Base-by-base conservation (phyloP, 1,140 invertebrate species). In the Bombus soroeensis region DNA sequence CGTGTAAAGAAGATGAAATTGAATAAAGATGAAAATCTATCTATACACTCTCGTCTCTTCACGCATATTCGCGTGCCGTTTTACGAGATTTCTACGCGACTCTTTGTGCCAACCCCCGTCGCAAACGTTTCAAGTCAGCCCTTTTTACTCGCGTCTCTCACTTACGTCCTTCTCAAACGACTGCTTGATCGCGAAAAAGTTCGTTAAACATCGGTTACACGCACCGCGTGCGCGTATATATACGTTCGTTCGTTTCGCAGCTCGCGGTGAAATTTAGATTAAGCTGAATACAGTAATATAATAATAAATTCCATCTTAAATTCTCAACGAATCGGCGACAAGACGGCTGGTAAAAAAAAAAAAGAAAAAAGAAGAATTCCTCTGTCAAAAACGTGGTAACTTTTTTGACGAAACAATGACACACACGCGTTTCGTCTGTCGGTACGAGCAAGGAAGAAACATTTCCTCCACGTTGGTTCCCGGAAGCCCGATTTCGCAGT, bases 21-120 rank as follows among this genome's bases (percentile, higher is more conserved):
- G 82, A 83, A 78, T 83, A 70, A 78, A 78, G 82, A 83, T 77
- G 82, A 78, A 57, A 78, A 83, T 83, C 74, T 59, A 83, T 59
- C 43, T 37, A 53, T n/a, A 32, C 64, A 25, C 37, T 15, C 25
- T 41, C 39, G 41, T 53, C 9, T 34, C 25, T 8, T 37, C 59
- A 28, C 59, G 59, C 25, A 12, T 28, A 62, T 62, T 25, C 57
- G 57, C 15, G 47, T 0, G 5, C 5, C 80, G 47, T 34, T 81
- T 37, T 18, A 64, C 41, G 39, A 64, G 57, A 82, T 73, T n/a
- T 72, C n/a, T 70, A 5, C 37, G 57, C 12, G 9, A 6, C 18
- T n/a, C n/a, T 41, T 64, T 64, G 34, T 47, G 47, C 47, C 47
- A 47, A 47, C 15, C 47, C 47, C 13, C 34, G 37, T 25, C 75